Percentiles rank a stretch among this genome's conserved stretches.
These are phyloP conservation scores for Schrankia costaestrigalis DNA, from an alignment of 2,888 invertebrate genomes.

Conservation along the genomic window DNA sequence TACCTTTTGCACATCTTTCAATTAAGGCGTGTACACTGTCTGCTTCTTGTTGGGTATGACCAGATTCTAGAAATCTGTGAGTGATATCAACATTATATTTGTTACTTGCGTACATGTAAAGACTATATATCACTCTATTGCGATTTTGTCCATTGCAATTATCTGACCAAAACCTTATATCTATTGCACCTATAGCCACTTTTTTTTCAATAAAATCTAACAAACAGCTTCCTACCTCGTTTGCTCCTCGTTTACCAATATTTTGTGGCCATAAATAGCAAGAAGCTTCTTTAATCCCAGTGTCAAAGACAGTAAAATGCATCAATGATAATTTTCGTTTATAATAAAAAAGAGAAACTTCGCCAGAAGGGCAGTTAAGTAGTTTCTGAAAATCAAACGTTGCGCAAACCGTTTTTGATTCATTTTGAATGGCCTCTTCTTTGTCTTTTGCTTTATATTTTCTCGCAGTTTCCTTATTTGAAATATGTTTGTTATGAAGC, in stretches of 20 bases:
- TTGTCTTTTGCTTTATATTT: conserved; percentile 8
- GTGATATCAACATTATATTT: conserved; percentile 4
- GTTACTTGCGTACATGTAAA: conserved; percentile 7
- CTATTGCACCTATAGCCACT: neutral
- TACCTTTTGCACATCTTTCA: conserved; percentile 9
- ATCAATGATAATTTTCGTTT: conserved; percentile 12
- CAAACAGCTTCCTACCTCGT: conserved; percentile 14
- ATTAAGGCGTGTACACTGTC: conserved; percentile 31
- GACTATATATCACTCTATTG: conserved; percentile 13
- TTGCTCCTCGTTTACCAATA: conserved; percentile 9
- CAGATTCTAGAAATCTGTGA: conserved; percentile 31
- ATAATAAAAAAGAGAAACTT: conserved; percentile 18
- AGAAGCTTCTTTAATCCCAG: conserved; percentile 6
- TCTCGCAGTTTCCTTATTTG: conserved; percentile 5
- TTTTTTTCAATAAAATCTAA: conserved; percentile 6
- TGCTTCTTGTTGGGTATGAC: conserved; percentile 33
- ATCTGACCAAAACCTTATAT: conserved; percentile 11
- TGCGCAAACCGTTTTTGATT: conserved; percentile 4
- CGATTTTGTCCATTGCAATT: conserved; percentile 18
- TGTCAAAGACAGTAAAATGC: conserved; percentile 14
- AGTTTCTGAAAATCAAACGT: conserved; percentile 17
- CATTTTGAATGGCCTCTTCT: conserved; percentile 3
- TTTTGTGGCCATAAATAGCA: conserved; percentile 16
- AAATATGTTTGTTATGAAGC: conserved; percentile 3
- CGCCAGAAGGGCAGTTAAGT: conserved; percentile 12